Evolutionary conservation across 2,888 invertebrate species (phyloP).

Genomic region (Lasioglossum malachurum): DNA sequence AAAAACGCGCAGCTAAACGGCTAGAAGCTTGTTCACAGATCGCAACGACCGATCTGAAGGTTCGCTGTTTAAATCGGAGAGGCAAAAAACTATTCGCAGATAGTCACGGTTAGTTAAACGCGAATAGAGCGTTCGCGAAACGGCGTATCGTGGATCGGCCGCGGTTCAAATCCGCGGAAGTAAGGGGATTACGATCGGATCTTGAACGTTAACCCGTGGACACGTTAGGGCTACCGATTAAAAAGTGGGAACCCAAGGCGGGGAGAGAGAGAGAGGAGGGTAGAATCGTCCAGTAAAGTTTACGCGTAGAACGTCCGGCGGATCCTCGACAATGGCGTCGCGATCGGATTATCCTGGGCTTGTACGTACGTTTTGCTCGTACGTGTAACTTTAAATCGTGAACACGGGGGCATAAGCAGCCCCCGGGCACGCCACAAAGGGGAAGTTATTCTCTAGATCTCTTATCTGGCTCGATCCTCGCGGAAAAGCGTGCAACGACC

Average conservation of each 20-base stretch:
- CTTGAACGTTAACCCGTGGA: slow-evolving; percentile 50
- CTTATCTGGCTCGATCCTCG: slow-evolving; percentile 72
- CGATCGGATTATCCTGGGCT: slow-evolving; percentile 69
- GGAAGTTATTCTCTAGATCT: slow-evolving; percentile 71
- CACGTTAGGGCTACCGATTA: slow-evolving; percentile 32
- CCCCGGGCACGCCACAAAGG: slow-evolving; percentile 61
- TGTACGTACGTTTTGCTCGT: slow-evolving; percentile 49
- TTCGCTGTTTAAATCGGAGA: background rate
- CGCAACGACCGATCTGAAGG: background rate
- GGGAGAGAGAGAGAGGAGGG: background rate
- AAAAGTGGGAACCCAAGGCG: background rate
- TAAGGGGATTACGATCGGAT: slow-evolving; percentile 65
- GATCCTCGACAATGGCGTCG: slow-evolving; percentile 57
- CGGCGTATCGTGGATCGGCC: slow-evolving; percentile 56
- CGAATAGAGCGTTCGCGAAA: slow-evolving; percentile 27
- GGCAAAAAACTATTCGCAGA: background rate
- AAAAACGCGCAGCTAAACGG: background rate
- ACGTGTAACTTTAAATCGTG: slow-evolving; percentile 67
- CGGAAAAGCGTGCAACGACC: slow-evolving; percentile 75
- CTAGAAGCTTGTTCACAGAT: background rate
- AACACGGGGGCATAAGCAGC: slow-evolving; percentile 50
- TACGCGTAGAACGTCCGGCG: slow-evolving; percentile 45
- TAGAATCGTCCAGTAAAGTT: slow-evolving; percentile 25
- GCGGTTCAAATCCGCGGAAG: slow-evolving; percentile 63
- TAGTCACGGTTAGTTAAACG: slow-evolving; percentile 36